Percentiles rank a stretch among this genome's conserved stretches.
Evolutionary conservation across 2,113 vertebrate species (phyloP).

Genomic region (Piliocolobus tephrosceles): DNA sequence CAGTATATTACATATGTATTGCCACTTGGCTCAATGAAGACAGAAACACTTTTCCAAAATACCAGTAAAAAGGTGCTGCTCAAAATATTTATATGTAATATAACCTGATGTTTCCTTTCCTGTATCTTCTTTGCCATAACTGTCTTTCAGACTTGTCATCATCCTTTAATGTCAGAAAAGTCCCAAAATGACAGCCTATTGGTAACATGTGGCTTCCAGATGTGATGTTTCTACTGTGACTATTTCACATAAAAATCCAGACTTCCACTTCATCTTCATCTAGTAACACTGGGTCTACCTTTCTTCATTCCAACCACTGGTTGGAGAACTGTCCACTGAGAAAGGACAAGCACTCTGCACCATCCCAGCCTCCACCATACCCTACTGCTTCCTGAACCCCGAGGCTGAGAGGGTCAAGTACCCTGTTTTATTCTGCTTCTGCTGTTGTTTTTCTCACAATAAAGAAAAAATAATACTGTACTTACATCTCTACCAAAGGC

Average conservation of each 20-base stretch:
- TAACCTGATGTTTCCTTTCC: neutral
- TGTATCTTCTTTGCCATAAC: neutral
- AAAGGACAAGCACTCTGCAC: neutral
- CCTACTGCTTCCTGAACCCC: neutral
- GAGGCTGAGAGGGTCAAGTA: neutral
- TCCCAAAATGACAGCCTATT: neutral
- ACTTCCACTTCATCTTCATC: conserved; percentile 7
- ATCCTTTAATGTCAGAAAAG: neutral
- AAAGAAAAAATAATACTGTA: conserved; percentile 7
- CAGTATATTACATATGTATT: neutral
- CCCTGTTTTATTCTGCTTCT: neutral
- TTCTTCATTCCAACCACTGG: neutral
- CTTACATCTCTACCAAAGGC: neutral
- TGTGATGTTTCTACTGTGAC: neutral
- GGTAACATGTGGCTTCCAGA: neutral
- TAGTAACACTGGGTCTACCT: neutral
- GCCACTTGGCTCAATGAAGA: conserved; percentile 13
- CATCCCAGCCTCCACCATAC: too few species aligned
- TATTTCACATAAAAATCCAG: neutral
- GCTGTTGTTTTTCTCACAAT: neutral
- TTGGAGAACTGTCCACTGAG: neutral
- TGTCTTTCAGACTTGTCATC: neutral
- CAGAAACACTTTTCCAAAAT: neutral
- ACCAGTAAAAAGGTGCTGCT: neutral
- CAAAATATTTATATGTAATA: neutral